These are phyloP conservation scores for Netelia melanura DNA, from an alignment of 2,888 invertebrate species.

Conservation along the genomic window DNA sequence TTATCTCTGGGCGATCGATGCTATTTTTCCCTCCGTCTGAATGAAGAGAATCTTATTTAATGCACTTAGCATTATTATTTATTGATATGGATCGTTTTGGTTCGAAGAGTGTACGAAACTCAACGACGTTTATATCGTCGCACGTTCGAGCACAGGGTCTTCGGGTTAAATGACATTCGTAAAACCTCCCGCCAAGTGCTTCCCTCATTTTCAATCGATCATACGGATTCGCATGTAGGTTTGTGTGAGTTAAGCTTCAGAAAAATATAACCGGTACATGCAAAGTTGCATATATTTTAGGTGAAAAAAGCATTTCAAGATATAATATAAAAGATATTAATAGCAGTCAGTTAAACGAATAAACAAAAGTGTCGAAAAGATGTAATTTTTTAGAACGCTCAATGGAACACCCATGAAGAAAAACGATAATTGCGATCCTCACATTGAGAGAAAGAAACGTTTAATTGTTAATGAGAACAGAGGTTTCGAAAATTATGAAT, in stretches of 20 bases:
- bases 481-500: too few relatives aligned
- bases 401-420: too few relatives aligned
- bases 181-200: slow-evolving; percentile 8
- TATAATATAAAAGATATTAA: too few relatives aligned
- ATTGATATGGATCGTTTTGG: slow-evolving; percentile 28
- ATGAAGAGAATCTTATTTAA: slow-evolving; percentile 12
- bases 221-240: neutral
- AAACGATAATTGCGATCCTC: too few relatives aligned
- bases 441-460: too few relatives aligned
- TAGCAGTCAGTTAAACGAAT: too few relatives aligned
- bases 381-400: too few relatives aligned
- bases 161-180: slow-evolving; percentile 14
- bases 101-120: neutral
- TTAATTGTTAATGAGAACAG: too few relatives aligned
- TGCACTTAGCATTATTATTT: slow-evolving; percentile 23
- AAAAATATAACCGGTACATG: too few relatives aligned
- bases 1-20: slow-evolving; percentile 20
- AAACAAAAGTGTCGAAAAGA: too few relatives aligned
- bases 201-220: neutral
- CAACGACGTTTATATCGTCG: slow-evolving; percentile 21
- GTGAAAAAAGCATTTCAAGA: too few relatives aligned
- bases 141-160: neutral
- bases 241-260: neutral
- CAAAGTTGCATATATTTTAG: too few relatives aligned
- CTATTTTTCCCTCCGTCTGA: neutral